phyloP scores from a whole-genome alignment of 2,888 invertebrate species.

The Sminthurinus aureus region DNA sequence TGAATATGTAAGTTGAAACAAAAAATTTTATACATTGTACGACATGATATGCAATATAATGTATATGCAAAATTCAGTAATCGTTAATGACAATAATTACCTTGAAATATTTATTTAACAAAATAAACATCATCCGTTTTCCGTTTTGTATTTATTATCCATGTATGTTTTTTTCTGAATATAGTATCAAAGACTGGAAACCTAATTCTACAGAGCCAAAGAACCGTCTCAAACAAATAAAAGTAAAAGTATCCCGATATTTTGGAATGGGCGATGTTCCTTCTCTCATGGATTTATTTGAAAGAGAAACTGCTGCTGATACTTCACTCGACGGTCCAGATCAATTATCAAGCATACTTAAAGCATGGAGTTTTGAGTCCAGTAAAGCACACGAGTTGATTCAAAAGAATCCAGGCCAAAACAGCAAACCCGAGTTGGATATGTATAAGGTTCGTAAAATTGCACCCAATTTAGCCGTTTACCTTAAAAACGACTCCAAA shows the following conservation, averaged over 20 bases:
- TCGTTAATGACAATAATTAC: too few species aligned
- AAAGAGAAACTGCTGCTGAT: not conserved
- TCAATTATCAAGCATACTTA: not conserved
- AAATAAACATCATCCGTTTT: too few species aligned
- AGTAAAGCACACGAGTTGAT: not conserved
- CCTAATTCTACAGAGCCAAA: not conserved
- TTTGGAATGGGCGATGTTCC: not conserved
- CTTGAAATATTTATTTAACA: too few species aligned
- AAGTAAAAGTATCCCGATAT: not conserved
- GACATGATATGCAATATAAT: too few species aligned
- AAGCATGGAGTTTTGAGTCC: not conserved
- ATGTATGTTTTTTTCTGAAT: too few species aligned
- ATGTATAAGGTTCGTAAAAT: not conserved
- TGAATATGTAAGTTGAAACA: slow-evolving; percentile 9
- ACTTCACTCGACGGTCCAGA: not conserved
- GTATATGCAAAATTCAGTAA: too few species aligned
- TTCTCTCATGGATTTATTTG: not conserved
- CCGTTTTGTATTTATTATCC: too few species aligned
- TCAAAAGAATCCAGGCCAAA: not conserved
- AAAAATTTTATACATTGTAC: not conserved
- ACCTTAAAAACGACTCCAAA: not conserved
- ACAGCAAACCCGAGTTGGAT: not conserved
- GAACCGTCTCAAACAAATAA: not conserved
- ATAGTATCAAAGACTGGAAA: too few species aligned
- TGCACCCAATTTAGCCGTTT: not conserved